Base-by-base conservation (phyloP, 2,797 vertebrate species). In the Smutsia temminckii region DNA sequence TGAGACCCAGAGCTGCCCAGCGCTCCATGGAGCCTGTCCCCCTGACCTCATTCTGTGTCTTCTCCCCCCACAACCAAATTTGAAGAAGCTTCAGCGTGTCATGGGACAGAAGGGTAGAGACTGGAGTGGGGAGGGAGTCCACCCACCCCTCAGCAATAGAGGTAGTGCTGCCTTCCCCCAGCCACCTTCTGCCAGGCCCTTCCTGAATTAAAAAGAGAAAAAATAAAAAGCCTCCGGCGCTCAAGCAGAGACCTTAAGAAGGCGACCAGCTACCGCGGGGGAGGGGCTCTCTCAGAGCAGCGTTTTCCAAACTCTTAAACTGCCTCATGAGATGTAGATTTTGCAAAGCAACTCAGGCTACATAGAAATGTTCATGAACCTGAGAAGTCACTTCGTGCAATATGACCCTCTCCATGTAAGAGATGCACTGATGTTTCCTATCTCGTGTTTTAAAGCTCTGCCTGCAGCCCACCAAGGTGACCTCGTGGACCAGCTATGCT, bases 21-120 rank as follows among this genome's bases (percentile, higher is more conserved):
- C 0, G 2, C 32, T 49, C 42, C 5, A 0, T 0, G 29, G 49
- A 32, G 8, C 0, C 63, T 2, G 10, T 8, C 49, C 11, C 6
- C 49, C 63, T 32, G 32, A 64, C 55, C n/a, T 34, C 49, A 2
- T 21, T 69, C 53, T 6, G 1, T 4, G 55, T 16, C n/a, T 25
- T 34, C 27, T 23, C 42, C 17, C 32, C 32, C 34, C 3, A 21
- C 4, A 12, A 6, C 27, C 84, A 23, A 25, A 23, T 40, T 7
- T 5, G 1, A 53, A 66, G 69, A 23, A 17, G 5, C 17, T 8
- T 49, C 3, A 14, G 29, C 34, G 63, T 9, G 17, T 80, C 37
- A 11, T 25, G 23, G 69, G 80, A 27, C 23, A 37, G 17, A 25
- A 25, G 53, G 40, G 37, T 46, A 55, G 27, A 42, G 34, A 40